A percentile compares a stretch with the other conserved stretches of the same genome.
These are phyloP conservation scores for Lasioglossum vierecki DNA, from an alignment of 2,888 invertebrate species.

Conservation along the genomic window DNA sequence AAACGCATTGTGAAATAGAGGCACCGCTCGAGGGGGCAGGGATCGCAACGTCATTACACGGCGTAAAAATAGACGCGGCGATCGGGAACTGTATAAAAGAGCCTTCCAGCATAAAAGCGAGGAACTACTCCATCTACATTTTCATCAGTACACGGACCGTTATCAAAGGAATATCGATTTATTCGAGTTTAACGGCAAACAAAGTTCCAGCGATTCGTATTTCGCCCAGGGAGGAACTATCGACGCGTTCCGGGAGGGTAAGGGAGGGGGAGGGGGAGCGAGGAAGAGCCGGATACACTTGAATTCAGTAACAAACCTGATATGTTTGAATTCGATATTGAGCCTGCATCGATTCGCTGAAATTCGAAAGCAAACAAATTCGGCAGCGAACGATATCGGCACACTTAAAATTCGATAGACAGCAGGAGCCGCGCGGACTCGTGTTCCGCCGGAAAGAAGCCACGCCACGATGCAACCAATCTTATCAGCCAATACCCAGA, in stretches of 20 bases:
- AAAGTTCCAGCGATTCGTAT: constrained; percentile 33
- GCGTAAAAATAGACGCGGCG: constrained; percentile 23
- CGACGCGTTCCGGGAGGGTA: neutral
- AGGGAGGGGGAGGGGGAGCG: neutral
- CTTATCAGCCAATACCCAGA: neutral
- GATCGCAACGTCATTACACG: constrained; percentile 33
- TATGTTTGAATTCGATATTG: constrained; percentile 56
- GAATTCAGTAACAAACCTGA: constrained; percentile 50
- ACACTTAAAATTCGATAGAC: constrained; percentile 27
- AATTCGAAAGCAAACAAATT: constrained; percentile 55
- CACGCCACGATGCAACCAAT: no score
- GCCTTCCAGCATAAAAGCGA: constrained; percentile 6
- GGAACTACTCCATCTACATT: constrained; percentile 33
- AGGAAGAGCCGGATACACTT: constrained; percentile 40
- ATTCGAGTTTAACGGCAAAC: constrained; percentile 50
- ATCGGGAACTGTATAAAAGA: neutral
- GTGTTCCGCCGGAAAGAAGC: neutral
- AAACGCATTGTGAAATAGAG: constrained; percentile 30
- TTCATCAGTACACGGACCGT: neutral
- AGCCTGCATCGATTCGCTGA: constrained; percentile 36
- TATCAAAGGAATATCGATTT: constrained; percentile 55
- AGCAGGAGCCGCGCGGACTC: neutral
- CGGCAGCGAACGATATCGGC: constrained; percentile 5
- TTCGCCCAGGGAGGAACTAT: constrained; percentile 24
- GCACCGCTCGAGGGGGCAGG: constrained; percentile 21